These are phyloP conservation scores for Campopleginae sp. DNA, from an alignment of 2,888 invertebrate species.

Conservation along the genomic window DNA sequence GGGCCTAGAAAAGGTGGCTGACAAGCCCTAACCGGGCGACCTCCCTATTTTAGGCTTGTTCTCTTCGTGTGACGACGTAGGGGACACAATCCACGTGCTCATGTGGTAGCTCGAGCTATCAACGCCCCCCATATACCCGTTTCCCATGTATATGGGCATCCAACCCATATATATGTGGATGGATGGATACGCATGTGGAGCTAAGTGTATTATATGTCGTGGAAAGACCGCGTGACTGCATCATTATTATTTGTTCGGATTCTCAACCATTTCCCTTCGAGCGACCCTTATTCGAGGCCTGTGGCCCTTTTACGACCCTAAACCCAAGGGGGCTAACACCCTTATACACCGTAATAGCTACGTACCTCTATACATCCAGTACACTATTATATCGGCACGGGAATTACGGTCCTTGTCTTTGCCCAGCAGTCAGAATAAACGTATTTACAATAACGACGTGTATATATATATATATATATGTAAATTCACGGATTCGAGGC, in stretches of 20 bases:
- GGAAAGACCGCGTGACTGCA: slow-evolving; percentile 55
- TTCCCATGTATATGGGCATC: slow-evolving; percentile 13
- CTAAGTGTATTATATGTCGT: slow-evolving; percentile 33
- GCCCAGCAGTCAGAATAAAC: slow-evolving; percentile 17
- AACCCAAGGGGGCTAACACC: neutral
- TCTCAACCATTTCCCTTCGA: slow-evolving; percentile 52
- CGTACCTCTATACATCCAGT: neutral
- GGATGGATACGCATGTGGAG: neutral
- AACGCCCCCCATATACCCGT: slow-evolving; percentile 69
- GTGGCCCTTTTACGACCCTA: slow-evolving; percentile 43
- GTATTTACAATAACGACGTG: slow-evolving; percentile 11
- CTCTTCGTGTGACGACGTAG: slow-evolving; percentile 19
- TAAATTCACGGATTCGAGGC: neutral
- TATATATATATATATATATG: no score
- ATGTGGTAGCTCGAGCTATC: slow-evolving; percentile 61
- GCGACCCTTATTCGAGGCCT: slow-evolving; percentile 46
- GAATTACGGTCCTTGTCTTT: slow-evolving; percentile 38
- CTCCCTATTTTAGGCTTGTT: slow-evolving; percentile 59
- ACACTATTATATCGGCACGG: slow-evolving; percentile 40
- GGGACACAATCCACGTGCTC: slow-evolving; percentile 56
- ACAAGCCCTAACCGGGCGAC: slow-evolving; percentile 59
- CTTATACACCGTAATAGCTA: neutral
- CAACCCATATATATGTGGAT: neutral
- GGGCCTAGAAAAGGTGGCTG: slow-evolving; percentile 58
- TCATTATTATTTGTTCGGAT: slow-evolving; percentile 64